Base-by-base conservation (phyloP, 2,797 vertebrate species). In the Oophaga sylvatica region DNA sequence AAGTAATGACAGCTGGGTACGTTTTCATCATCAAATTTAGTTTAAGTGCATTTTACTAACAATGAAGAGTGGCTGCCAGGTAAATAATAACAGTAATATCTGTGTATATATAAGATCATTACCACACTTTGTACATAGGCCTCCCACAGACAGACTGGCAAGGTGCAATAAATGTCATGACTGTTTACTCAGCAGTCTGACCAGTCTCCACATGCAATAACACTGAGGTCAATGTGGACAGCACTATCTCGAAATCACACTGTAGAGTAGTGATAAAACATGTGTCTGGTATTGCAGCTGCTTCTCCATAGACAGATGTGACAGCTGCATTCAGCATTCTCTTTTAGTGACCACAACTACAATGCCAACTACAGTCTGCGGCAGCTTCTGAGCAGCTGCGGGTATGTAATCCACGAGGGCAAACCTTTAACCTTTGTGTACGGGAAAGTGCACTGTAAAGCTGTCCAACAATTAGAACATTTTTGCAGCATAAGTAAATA, bases 231-330 rank as follows among this genome's bases (percentile, higher is more conserved):
- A 77, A 2, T 77, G 75, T 77, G 75, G 75, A 77, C 75, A 53
- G 20, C 26, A 22, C 48, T 56, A 56, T 56, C 75, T 16, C 0
- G 10, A 77, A 56, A 53, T 56, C 75, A 77, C 75, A 77, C 5
- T n/a, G n/a, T 12, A 77, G 45, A 77, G 22, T 48, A n/a, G 41
- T 73, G 70, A 22, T 45, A 75, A 77, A 77, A 77, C 20, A 22
- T 56, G 71, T 13, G 48, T 77, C 48, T 77, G 75, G 75, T 77
- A 77, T 26, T 77, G 48, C 75, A 77, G 75, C 75, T 77, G 75
- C 22, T 77, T 26, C 7, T 26, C 22, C 45, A 56, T 56, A 56
- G 75, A 77, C 75, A 80, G 78, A 80, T 80, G 78, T 31, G 78
- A 80, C 59, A 80, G 31, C 56, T 80, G 78, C 78, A 62, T n/a